A percentile compares a stretch with the other conserved stretches of the same genome.
phyloP scores from a whole-genome alignment of 2,113 vertebrate genomes.

The Colius striatus region DNA sequence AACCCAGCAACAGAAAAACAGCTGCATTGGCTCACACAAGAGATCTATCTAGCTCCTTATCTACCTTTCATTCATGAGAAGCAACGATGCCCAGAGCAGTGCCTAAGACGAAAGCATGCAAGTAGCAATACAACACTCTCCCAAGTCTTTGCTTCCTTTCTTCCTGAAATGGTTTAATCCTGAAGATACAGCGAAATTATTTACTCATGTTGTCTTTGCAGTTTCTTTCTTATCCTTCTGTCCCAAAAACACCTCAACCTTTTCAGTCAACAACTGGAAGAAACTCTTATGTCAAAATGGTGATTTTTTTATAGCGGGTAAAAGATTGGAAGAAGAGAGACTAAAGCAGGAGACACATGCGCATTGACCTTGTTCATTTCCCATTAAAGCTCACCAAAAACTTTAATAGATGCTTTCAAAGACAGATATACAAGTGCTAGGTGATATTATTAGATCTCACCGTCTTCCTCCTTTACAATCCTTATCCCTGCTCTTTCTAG shows the following conservation, averaged over 20 bases:
- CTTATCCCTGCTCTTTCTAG: neutral
- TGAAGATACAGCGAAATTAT: neutral
- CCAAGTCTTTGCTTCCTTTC: neutral
- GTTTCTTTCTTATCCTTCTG: neutral
- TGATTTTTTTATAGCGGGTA: neutral
- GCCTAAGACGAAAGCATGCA: neutral
- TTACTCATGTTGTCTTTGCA: neutral
- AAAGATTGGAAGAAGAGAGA: neutral
- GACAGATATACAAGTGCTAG: neutral
- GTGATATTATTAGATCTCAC: neutral
- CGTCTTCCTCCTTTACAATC: neutral
- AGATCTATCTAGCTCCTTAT: neutral
- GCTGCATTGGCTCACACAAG: neutral
- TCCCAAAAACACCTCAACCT: neutral
- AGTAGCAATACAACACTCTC: rapidly evolving
- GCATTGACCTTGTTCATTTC: neutral
- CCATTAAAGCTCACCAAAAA: neutral
- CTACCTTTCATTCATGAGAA: neutral
- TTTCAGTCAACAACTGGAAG: neutral
- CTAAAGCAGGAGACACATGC: neutral
- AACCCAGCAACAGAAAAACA: neutral
- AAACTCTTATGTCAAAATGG: neutral
- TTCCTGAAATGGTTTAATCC: neutral
- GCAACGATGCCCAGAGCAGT: neutral
- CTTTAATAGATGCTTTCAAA: neutral